A percentile compares a stretch with the other conserved stretches of the same genome.
phyloP scores from a whole-genome alignment of 23 tunicate species.

The Aplidium turbinatum region DNA sequence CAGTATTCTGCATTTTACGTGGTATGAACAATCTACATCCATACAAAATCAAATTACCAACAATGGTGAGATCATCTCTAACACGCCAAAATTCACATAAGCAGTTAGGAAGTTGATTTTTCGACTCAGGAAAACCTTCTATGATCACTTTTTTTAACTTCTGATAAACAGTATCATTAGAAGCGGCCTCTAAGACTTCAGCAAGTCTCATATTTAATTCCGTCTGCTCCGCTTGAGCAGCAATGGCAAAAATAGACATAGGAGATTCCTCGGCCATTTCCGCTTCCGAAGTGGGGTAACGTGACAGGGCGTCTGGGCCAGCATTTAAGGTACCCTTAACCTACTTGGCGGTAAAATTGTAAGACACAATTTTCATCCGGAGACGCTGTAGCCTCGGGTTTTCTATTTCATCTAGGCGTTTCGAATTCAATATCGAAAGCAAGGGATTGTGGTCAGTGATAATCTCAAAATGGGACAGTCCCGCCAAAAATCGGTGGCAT shows the following conservation, averaged over 20 bases:
- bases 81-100: neutral
- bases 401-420: slow-evolving; percentile 7
- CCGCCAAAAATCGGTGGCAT: slow-evolving; percentile 17
- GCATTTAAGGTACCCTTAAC: neutral
- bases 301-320: slow-evolving; percentile 15
- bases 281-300: neutral
- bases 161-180: slow-evolving; percentile 4
- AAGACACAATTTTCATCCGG: neutral
- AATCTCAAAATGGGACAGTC: slow-evolving; percentile 4
- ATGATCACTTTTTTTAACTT: neutral
- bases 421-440: slow-evolving; percentile 1
- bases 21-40: slow-evolving; percentile 5
- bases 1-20: neutral
- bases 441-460: slow-evolving; percentile 16
- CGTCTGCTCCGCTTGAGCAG: neutral
- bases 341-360: slow-evolving; percentile 2
- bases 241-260: neutral
- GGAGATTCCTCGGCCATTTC: neutral
- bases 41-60: slow-evolving; percentile 8
- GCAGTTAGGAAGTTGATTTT: neutral
- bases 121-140: slow-evolving; percentile 2
- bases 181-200: slow-evolving; percentile 7
- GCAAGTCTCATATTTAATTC: slow-evolving; percentile 4
- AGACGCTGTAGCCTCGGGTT: neutral
- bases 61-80: neutral